A percentile compares a stretch with the other conserved stretches of the same genome.
Conservation (phyloP, 2,888 invertebrate species). For the Argyresthia albistria region DNA sequence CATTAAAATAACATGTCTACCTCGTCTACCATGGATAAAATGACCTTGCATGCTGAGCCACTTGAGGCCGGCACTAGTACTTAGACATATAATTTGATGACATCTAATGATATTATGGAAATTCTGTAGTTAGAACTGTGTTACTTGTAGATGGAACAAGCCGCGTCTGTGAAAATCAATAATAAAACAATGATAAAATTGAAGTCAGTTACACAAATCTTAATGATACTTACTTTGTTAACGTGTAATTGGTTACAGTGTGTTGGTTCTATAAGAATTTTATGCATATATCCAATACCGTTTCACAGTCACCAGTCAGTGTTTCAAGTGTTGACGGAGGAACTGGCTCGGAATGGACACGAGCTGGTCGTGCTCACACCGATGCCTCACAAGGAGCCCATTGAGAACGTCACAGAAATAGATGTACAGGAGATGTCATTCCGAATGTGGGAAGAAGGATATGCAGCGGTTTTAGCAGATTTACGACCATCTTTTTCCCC, state of each 20-base stretch:
- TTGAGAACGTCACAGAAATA: slow-evolving; percentile 5
- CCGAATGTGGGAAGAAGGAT: not conserved
- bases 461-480: not conserved
- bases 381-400: slow-evolving; percentile 5
- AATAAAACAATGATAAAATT: no score
- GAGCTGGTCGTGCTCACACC: slow-evolving; percentile 7
- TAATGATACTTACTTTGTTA: not conserved
- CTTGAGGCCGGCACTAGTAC: no score
- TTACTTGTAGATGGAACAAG: no score
- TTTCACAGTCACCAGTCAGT: slow-evolving; percentile 4
- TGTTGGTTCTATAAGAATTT: slow-evolving; percentile 16
- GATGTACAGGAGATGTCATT: slow-evolving; percentile 1
- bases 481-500: not conserved
- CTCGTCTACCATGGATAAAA: no score
- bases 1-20: no score
- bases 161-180: no score
- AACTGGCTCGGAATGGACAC: not conserved
- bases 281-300: slow-evolving; percentile 2
- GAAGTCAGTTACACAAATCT: no score
- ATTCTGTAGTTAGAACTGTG: no score
- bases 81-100: not conserved
- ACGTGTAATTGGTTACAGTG: not conserved
- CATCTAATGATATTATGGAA: no score
- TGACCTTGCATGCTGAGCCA: no score
- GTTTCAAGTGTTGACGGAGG: not conserved